Conservation (phyloP, 2,888 invertebrate species). For the Neoitamus cyanurus region DNA sequence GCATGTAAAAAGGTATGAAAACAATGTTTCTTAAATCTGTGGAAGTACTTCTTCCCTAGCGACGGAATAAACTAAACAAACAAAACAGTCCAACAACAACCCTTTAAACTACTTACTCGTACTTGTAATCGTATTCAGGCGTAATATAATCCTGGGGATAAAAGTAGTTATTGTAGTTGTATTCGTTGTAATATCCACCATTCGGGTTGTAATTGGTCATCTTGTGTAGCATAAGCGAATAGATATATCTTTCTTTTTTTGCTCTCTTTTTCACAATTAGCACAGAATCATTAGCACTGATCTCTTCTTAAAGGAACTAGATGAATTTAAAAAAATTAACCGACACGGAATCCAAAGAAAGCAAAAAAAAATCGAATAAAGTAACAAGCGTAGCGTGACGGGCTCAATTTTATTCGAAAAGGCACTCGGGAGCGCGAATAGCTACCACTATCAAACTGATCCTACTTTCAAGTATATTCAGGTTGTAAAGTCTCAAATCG, state of each 20-base stretch:
- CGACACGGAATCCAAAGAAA: neutral
- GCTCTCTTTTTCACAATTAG: neutral
- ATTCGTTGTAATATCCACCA: conserved; percentile 66
- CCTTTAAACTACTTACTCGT: conserved; percentile 60
- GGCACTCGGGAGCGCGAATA: conserved; percentile 12
- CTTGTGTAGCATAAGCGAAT: neutral
- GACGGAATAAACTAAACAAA: too few relatives aligned
- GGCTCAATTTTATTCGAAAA: neutral
- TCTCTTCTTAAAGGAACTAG: neutral
- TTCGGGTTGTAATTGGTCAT: conserved; percentile 65
- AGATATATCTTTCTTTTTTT: neutral
- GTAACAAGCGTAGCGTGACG: neutral
- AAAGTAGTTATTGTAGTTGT: conserved; percentile 60
- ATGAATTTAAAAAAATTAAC: neutral
- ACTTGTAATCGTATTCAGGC: conserved; percentile 64
- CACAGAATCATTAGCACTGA: neutral
- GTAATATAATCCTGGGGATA: conserved; percentile 65
- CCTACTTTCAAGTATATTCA: conserved; percentile 17
- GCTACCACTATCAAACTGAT: conserved; percentile 14
- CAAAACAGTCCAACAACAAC: too few relatives aligned
- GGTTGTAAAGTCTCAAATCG: conserved; percentile 39
- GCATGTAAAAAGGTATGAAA: too few relatives aligned
- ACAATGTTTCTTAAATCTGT: too few relatives aligned
- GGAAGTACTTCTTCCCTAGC: too few relatives aligned
- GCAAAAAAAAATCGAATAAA: neutral